Conservation (phyloP, 2,888 invertebrate genomes). For the Drosophila multiciliata region DNA sequence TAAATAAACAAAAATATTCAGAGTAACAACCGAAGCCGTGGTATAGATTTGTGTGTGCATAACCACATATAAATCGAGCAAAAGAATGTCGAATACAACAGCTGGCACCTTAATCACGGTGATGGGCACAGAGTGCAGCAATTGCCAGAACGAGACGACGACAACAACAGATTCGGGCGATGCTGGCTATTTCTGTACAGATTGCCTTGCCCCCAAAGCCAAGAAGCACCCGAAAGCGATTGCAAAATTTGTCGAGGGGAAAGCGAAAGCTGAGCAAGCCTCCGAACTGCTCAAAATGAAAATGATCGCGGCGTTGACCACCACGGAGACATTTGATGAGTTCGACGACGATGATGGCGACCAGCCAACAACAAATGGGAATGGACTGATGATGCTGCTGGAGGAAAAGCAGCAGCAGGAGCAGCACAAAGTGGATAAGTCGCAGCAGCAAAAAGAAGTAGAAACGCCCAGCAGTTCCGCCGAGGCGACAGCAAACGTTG, state of each 20-base stretch:
- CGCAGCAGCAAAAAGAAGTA: not conserved
- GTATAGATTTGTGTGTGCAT: not conserved
- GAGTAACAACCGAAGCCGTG: not conserved
- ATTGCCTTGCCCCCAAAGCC: slow-evolving; percentile 12
- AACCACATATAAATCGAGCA: slow-evolving; percentile 10
- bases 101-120: slow-evolving; percentile 2
- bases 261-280: slow-evolving; percentile 6
- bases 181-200: slow-evolving; percentile 12
- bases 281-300: slow-evolving; percentile 40
- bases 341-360: slow-evolving; percentile 36
- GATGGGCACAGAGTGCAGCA: slow-evolving; percentile 29
- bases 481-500: slow-evolving; percentile 1
- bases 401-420: not conserved
- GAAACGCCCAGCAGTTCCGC: not conserved
- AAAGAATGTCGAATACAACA: slow-evolving; percentile 23
- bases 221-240: slow-evolving; percentile 3
- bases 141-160: slow-evolving; percentile 31
- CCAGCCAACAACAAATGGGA: slow-evolving; percentile 3
- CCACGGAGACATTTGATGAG: slow-evolving; percentile 50
- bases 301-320: slow-evolving; percentile 54
- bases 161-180: not conserved
- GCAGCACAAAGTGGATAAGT: not conserved
- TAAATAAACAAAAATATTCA: slow-evolving; percentile 27
- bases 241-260: slow-evolving; percentile 2
- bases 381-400: not conserved